These are phyloP conservation scores for Pelusios castaneus DNA, from an alignment of 2,113 vertebrate genomes.

Conservation along the genomic window DNA sequence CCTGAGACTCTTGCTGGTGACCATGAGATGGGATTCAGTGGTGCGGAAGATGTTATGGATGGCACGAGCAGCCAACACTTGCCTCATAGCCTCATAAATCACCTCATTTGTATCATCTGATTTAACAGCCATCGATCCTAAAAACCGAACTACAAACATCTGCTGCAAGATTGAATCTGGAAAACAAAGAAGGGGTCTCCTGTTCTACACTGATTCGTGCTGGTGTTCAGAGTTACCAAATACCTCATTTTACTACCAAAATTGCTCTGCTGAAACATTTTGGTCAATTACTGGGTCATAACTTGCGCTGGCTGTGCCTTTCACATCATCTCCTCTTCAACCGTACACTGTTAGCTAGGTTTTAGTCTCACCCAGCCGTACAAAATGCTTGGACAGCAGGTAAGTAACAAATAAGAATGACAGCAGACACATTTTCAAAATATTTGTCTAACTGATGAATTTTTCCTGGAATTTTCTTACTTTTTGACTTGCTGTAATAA, in stretches of 20 bases:
- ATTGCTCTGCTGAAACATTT: not conserved
- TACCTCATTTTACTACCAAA: not conserved
- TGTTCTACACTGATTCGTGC: not conserved
- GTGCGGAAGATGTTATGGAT: conserved; percentile 98
- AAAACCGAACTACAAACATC: conserved; percentile 93
- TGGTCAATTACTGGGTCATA: not conserved
- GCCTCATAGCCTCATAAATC: conserved; percentile 97
- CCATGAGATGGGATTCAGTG: conserved; percentile 94
- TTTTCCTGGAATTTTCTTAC: not conserved
- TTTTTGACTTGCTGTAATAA: not conserved
- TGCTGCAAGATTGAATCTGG: conserved; percentile 94
- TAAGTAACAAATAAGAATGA: not conserved
- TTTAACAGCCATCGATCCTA: conserved; percentile 94
- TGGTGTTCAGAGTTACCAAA: not conserved
- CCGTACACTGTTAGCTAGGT: not conserved
- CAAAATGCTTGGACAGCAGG: not conserved
- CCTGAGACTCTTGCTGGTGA: conserved; percentile 91
- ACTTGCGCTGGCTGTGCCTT: not conserved
- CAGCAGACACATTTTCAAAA: not conserved
- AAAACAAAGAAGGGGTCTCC: not conserved
- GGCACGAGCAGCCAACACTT: conserved; percentile 94
- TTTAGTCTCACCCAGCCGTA: conserved; percentile 25
- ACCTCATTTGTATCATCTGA: conserved; percentile 86
- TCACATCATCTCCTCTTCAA: not conserved
- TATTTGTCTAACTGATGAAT: not conserved